These are phyloP conservation scores for Drosophila littoralis DNA, from an alignment of 1,140 invertebrate species.

Conservation along the genomic window DNA sequence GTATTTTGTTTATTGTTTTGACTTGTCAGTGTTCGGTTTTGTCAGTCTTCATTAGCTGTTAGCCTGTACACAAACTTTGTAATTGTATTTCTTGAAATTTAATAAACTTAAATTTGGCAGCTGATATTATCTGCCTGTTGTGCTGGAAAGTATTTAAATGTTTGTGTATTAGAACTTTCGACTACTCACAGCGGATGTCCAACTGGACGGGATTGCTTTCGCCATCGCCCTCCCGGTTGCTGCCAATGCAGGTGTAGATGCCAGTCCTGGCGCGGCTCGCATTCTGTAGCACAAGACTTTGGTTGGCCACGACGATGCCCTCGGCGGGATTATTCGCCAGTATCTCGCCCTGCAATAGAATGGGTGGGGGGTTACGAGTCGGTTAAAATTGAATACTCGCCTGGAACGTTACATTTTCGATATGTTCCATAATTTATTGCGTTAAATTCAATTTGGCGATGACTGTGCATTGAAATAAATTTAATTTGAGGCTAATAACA, in stretches of 20 bases:
- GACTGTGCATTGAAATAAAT: constrained; percentile 72
- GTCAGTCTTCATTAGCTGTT: not conserved
- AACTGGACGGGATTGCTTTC: constrained; percentile 92
- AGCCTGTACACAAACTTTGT: not conserved
- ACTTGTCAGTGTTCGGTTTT: not conserved
- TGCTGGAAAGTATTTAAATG: not conserved
- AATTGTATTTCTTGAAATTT: not conserved
- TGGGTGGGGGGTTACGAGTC: not conserved
- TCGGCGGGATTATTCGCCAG: constrained; percentile 90
- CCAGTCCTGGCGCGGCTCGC: constrained; percentile 91
- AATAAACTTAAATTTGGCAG: not conserved
- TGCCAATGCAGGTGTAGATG: constrained; percentile 93
- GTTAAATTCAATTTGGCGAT: constrained; percentile 77
- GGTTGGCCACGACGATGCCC: constrained; percentile 94
- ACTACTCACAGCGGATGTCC: constrained; percentile 93
- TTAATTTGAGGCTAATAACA: constrained; percentile 80
- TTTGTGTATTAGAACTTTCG: not conserved
- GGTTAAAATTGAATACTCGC: constrained; percentile 27
- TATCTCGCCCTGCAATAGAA: constrained; percentile 86
- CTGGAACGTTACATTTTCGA: constrained; percentile 16
- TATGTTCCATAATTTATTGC: constrained; percentile 66
- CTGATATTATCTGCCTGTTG: not conserved
- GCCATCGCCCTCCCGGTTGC: constrained; percentile 93
- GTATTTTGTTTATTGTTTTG: not conserved
- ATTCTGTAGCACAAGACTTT: constrained; percentile 92